A percentile compares a stretch with the other conserved stretches of the same genome.
Evolutionary conservation across 2,113 vertebrate genomes (phyloP).

Genomic region (Pardalotus punctatus): DNA sequence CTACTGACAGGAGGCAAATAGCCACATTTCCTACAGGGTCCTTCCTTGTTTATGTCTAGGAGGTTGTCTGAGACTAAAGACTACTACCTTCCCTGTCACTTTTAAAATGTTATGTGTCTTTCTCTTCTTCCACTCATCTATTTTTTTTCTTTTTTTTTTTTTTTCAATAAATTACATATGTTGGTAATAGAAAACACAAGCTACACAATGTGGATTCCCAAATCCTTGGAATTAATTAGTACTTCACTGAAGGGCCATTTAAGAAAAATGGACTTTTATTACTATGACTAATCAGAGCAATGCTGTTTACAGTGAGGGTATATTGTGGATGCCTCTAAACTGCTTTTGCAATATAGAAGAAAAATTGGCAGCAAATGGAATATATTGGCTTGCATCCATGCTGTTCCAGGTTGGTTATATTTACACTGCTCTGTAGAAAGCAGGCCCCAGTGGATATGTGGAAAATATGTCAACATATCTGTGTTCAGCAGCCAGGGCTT

Average conservation of each 20-base stretch:
- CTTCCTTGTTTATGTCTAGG: background rate
- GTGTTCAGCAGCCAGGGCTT: constrained; percentile 5
- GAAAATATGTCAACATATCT: constrained; percentile 44
- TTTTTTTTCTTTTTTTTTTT: background rate
- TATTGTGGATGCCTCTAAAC: background rate
- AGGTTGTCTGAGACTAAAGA: background rate
- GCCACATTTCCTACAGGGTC: background rate
- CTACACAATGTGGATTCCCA: background rate
- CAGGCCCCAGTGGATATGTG: background rate
- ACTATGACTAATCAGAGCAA: background rate
- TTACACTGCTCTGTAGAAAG: constrained; percentile 6
- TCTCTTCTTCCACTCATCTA: background rate
- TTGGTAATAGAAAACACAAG: background rate
- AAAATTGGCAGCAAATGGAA: constrained; percentile 22
- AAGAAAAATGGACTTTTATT: constrained; percentile 7
- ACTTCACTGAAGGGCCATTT: background rate
- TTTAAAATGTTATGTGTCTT: background rate
- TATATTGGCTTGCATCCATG: background rate
- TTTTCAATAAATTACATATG: background rate
- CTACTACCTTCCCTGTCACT: background rate
- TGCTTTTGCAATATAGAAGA: background rate
- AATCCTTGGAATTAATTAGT: constrained; percentile 4
- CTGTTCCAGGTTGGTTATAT: constrained; percentile 33
- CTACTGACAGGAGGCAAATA: background rate
- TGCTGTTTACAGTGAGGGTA: background rate